phyloP scores from a whole-genome alignment of 2,113 vertebrate genomes.

The Pygathrix nemaeus region DNA sequence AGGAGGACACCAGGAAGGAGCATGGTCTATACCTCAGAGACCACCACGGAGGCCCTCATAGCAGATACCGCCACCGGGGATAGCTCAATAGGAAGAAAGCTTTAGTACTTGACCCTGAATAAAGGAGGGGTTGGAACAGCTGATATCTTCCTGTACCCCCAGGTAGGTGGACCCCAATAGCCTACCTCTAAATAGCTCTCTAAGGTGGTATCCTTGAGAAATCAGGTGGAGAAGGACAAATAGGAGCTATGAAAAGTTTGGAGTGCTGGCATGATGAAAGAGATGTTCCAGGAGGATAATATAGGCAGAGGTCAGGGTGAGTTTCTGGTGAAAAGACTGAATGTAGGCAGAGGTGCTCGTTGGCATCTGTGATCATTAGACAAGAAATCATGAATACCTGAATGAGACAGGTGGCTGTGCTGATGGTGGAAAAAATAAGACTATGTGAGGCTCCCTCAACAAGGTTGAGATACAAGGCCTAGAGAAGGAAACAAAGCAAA shows the following conservation, averaged over 20 bases:
- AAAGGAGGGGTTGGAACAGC: background rate
- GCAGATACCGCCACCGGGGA: background rate
- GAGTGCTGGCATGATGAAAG: background rate
- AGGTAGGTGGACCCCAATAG: background rate
- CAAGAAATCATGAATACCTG: background rate
- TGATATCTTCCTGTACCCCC: background rate
- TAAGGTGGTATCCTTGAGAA: background rate
- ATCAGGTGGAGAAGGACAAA: background rate
- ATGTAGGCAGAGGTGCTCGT: too few species aligned
- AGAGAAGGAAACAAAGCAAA: background rate
- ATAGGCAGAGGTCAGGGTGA: too few species aligned
- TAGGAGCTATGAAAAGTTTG: background rate
- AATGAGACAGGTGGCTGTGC: background rate
- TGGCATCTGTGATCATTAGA: background rate
- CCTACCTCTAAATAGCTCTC: background rate
- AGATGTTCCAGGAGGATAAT: background rate
- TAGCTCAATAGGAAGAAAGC: background rate
- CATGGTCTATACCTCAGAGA: background rate
- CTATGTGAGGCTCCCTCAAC: background rate
- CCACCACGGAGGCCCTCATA: background rate
- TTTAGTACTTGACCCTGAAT: rapidly evolving
- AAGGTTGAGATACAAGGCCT: background rate
- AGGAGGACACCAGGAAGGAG: background rate
- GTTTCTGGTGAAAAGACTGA: background rate
- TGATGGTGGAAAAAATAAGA: background rate